Evolutionary conservation across 2,113 vertebrate species (phyloP), one percentile per base, ranked within the genome.

Genomic region (Vireo altiloquus): DNA sequence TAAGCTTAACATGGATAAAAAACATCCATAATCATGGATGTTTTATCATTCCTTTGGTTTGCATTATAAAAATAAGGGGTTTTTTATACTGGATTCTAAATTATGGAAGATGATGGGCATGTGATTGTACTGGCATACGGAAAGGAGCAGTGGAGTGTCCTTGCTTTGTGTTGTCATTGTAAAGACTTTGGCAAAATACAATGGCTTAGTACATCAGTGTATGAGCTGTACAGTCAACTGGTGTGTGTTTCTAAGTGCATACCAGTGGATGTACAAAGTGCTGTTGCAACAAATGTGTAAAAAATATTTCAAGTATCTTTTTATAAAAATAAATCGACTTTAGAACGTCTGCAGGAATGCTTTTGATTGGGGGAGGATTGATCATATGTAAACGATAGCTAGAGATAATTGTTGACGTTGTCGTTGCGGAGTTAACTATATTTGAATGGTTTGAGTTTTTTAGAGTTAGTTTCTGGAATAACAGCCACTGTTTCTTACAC

Each of bases 351-450:
- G 20, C 44, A 33, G 33, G 83, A 50, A 7, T 54, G 15, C 22
- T 60, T 78, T 59, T 59, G 2, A 1, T 21, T 59, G 39, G 30
- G 10, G 24, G 7, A 61, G 12, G 27, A 44, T 57, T 59, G 33
- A 68, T 23, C 14, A 3, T 59, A 7, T 5, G 6, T 76, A 40
- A 79, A 60, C 15, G 5, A 4, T 44, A 53, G 11, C 16, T 28
- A 33, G 54, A 52, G 10, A 11, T 64, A 53, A 35, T 39, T 72
- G 13, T 46, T 89, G 16, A 44, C 0, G 0, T 53, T 89, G 27
- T 18, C 5, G 3, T 24, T 53, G 25, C 0, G 1, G 39, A 77
- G 5, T 42, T 74, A 81, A 19, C 7, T 74, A 0, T 30, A 49
- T 54, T 90, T 91, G 21, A 14, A n/a, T 42, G 4, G 15, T 79